Evolutionary conservation across 2,797 vertebrate species (phyloP).

Genomic region (Microhierax caerulescens): DNA sequence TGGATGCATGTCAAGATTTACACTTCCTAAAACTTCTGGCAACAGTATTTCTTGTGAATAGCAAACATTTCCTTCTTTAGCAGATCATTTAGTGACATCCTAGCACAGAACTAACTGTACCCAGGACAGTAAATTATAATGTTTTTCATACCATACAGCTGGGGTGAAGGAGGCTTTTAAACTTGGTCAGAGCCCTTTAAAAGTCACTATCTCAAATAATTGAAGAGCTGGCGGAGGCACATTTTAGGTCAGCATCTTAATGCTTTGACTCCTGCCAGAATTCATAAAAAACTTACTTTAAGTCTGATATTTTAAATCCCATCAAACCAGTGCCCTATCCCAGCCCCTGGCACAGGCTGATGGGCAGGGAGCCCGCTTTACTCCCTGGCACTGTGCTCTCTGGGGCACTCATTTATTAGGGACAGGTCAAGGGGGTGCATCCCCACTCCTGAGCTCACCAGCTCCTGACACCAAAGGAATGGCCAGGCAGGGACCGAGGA

Average conservation of each 20-base stretch:
- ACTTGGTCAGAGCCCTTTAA: background rate
- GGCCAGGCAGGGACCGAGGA: rapidly evolving
- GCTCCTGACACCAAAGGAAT: background rate
- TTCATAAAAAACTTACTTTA: background rate
- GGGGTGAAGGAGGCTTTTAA: background rate
- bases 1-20: background rate
- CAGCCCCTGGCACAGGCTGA: background rate
- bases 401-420: background rate
- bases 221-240: background rate
- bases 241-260: background rate
- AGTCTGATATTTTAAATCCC: background rate
- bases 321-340: background rate
- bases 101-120: background rate
- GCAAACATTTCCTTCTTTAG: background rate
- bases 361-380: rapidly evolving
- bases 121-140: background rate
- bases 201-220: background rate
- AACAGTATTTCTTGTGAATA: background rate
- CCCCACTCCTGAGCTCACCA: background rate
- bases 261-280: background rate
- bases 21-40: background rate
- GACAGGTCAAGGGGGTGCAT: background rate
- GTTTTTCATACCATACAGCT: background rate
- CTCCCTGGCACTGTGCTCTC: too few relatives aligned
- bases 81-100: background rate